Evolutionary conservation across 2,113 vertebrate genomes (phyloP), one percentile per base, ranked within the genome.

Genomic region (Siniperca knerii): DNA sequence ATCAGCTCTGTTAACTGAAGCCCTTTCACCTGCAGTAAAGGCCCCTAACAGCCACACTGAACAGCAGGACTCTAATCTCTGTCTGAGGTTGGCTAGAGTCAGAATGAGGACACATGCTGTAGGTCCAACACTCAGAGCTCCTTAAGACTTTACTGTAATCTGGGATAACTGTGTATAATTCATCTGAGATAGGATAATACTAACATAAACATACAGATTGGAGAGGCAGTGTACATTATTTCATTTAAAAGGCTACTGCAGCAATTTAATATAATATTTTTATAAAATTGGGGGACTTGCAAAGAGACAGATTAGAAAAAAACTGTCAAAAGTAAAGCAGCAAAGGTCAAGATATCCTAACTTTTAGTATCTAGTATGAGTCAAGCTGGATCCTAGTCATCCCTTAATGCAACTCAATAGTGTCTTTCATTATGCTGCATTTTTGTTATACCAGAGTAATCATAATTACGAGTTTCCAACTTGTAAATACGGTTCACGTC

Each of bases 91-190:
- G 33, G 70, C 23, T 69, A 77, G 46, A 83, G 46, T 82, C 33
- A 87, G 72, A 87, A 84, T 48, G 61, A 90, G 87, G 85, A 87
- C 89, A 86, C 81, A 70, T 35, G 75, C 58, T 74, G 61, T 40
- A 68, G 48, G 65, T 82, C 72, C 66, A 52, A 58, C 69, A 70
- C 62, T 80, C 81, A 85, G 82, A 92, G 79, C 92, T 91, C 71
- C 89, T 92, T 82, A 89, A 89, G 86, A 89, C 84, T 66, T 73
- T 29, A 50, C 66, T 66, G 75, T 93, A 93, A 91, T 93, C 92
- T 79, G 79, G 84, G 86, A 83, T 89, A 82, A 90, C 60, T 81
- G 57, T 2, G 7, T 67, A 76, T 81, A 78, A 83, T 76, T 66
- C 2, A 8, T 77, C 21, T 78, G 50, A 70, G 76, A 68, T 61